A percentile compares a stretch with the other conserved stretches of the same genome.
Evolutionary conservation across 2,797 vertebrate genomes (phyloP).

Genomic region (Macropus fuliginosus): DNA sequence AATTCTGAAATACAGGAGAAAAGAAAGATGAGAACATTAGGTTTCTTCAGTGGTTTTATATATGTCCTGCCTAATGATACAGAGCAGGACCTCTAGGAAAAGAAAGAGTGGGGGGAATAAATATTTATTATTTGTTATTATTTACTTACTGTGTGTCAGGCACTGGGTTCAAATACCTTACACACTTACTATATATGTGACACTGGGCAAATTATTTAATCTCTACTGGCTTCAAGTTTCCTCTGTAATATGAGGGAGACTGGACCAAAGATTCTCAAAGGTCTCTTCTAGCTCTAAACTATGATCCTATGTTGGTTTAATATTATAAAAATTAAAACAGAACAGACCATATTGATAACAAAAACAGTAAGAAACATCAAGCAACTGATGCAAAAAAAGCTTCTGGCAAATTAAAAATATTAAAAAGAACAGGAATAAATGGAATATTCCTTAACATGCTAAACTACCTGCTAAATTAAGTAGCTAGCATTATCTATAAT

Average conservation of each 20-base stretch:
- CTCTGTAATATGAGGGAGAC: background rate
- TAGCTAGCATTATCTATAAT: background rate
- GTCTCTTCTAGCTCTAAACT: background rate
- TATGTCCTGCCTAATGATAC: constrained; percentile 1
- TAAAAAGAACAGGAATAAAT: background rate
- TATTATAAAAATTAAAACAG: background rate
- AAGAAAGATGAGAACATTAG: constrained; percentile 12
- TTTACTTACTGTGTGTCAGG: background rate
- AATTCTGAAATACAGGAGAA: constrained; percentile 31
- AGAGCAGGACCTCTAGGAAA: background rate
- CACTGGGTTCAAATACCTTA: background rate
- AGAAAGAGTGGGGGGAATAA: background rate
- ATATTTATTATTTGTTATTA: background rate
- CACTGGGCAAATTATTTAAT: background rate
- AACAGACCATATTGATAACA: background rate
- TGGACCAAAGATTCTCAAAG: background rate
- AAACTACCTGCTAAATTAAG: background rate
- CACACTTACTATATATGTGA: background rate
- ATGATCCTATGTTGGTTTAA: background rate
- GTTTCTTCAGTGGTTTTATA: background rate
- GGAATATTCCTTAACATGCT: background rate
- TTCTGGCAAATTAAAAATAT: background rate
- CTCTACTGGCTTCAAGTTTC: background rate
- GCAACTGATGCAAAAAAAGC: background rate
- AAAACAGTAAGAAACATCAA: background rate